Conservation (phyloP, 2,113 vertebrate species). For the Coregonus clupeaformis region DNA sequence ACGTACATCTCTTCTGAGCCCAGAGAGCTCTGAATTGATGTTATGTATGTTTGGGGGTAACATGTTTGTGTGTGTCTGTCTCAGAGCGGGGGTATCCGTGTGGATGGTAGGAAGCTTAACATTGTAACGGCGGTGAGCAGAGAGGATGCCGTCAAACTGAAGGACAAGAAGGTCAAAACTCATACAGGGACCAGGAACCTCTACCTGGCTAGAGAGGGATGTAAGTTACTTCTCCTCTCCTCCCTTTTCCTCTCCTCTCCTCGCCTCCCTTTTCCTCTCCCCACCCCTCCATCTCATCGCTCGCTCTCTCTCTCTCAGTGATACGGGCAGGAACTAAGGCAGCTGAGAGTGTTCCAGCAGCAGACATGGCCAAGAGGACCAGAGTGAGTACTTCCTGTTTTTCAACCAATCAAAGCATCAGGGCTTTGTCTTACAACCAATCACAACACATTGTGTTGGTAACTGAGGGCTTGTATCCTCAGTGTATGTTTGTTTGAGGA, state of each 20-base stretch:
- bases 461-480: not conserved
- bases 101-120: constrained; percentile 81
- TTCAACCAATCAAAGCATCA: not conserved
- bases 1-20: not conserved
- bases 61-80: constrained; percentile 17
- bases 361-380: constrained; percentile 83
- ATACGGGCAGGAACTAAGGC: constrained; percentile 86
- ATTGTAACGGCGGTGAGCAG: constrained; percentile 81
- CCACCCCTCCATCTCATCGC: not conserved
- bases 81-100: constrained; percentile 78
- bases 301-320: constrained; percentile 64
- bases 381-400: constrained; percentile 72
- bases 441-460: no score
- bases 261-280: not conserved
- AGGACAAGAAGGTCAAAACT: constrained; percentile 74
- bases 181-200: constrained; percentile 84
- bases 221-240: constrained; percentile 73
- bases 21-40: not conserved
- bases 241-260: not conserved
- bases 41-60: not conserved
- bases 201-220: constrained; percentile 88
- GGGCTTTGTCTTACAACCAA: not conserved
- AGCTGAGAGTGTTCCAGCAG: constrained; percentile 80
- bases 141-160: constrained; percentile 82
- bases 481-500: not conserved